phyloP scores from a whole-genome alignment of 2,113 vertebrate genomes.

The Hipposideros armiger region DNA sequence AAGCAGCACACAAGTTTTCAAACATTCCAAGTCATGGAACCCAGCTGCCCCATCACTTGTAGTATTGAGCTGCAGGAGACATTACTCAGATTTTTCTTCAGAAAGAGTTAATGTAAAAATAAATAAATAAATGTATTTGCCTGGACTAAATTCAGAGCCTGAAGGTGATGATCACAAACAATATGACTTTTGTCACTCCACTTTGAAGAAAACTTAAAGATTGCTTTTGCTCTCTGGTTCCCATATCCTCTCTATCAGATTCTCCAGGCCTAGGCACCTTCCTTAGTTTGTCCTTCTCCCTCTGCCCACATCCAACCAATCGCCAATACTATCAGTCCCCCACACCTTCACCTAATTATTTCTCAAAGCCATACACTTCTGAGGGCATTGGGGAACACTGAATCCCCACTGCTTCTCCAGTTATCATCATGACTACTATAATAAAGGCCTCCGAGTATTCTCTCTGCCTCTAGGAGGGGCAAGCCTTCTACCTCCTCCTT shows the following conservation, averaged over 20 bases:
- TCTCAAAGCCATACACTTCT: neutral
- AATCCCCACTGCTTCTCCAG: neutral
- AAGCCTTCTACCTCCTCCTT: neutral
- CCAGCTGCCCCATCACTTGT: neutral
- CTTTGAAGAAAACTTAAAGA: neutral
- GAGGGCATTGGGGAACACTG: neutral
- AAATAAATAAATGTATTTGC: neutral
- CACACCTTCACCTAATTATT: neutral
- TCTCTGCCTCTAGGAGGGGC: neutral
- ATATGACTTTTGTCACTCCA: neutral
- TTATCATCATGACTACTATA: neutral
- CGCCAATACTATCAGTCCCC: neutral
- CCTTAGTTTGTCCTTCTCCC: neutral
- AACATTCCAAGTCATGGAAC: neutral
- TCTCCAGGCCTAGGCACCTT: neutral
- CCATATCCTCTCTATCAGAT: neutral
- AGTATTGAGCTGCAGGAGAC: neutral
- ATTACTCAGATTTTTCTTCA: neutral
- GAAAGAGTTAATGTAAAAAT: neutral
- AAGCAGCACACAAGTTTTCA: neutral
- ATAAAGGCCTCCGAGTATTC: neutral
- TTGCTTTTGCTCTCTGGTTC: neutral
- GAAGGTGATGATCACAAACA: neutral
- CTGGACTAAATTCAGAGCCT: neutral
- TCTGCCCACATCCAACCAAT: neutral